Base-by-base conservation (phyloP, 2,888 invertebrate species). In the Eustalomyia histrio region DNA sequence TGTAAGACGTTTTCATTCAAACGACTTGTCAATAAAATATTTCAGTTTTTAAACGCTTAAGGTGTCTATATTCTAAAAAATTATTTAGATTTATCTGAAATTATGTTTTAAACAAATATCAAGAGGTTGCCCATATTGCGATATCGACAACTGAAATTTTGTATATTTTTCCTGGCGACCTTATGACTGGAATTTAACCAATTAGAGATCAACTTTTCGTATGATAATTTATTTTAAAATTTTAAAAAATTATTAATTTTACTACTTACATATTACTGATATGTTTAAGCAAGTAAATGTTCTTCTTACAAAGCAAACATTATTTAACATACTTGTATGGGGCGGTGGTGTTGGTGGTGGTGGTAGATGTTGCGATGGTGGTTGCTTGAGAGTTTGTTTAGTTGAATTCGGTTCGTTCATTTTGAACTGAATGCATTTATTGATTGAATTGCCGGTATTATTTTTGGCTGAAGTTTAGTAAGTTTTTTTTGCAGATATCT, bases 401-500 rank as follows among this genome's bases (percentile, higher is more conserved):
- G 65, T 67, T 67, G 39, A 61, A 29, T 73, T 79, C 67, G 55
- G 73, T 79, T 73, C 61, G 55, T 68, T 55, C 14, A 55, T 67
- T 61, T 47, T 65, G 50, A 68, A 79, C 68, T 73, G 58, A 73
- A 73, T 80, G 63, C 72, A 61, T 67, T 79, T 73, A 73, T 73
- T 79, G 78, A 79, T 61, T 73, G 78, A 67, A 67, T 55, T 72
- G 78, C 72, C 72, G 61, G 68, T 47, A 47, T 35, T 65, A 39
- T 47, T 29, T 68, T 43, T 29, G 43, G 29, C 35, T 61, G 17
- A 67, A 67, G n/a, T 63, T 73, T 72, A 33, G 47, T 24, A 21
- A 78, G 16, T 53, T 72, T 78, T 60, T n/a, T 50, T 78, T 47
- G 17, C 24, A n/a, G 14, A 2, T 16, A 4, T 67, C 63, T 63